Evolutionary conservation across 2,113 vertebrate species (phyloP), one percentile per base, ranked within the genome.

Genomic region (Microtus oregoni): DNA sequence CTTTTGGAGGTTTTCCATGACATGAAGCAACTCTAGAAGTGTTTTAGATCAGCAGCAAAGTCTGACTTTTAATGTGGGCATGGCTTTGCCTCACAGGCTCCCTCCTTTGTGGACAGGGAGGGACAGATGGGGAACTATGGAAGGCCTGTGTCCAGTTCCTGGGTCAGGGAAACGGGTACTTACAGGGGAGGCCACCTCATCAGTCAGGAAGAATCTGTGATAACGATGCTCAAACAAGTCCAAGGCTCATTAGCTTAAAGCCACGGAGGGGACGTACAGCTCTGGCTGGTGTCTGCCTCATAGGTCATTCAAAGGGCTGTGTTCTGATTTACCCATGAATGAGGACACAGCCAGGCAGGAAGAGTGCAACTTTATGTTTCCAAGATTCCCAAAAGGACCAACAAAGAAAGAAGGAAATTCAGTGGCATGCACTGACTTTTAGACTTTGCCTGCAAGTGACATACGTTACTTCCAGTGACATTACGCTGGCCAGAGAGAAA

Each of bases 1-100:
- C 81, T 44, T 4, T 92, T 83, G 72, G 94, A 96, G 58, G 41
- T 82, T 90, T 96, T 67, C 55, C 55, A 79, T 55, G 52, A 92
- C 32, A 50, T 20, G 72, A 91, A 94, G 72, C 58, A 22, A 83
- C 61, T 77, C 94, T 81, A 92, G 92, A 81, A 44, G 65, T 41
- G 22, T 65, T 93, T 93, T 63, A 94, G 65, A 15, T 17, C 68
- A 82, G 26, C 55, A 41, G 58, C 55, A 82, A 86, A 89, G n/a
- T 70, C 81, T 82, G 67, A 44, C n/a, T 38, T 73, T 32, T 70
- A 86, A 61, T 32, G 47, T 7, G 73, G 41, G 61, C 38, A 75
- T 44, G 85, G 41, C 11, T 72, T 77, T 28, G 12, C 3, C 26
- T 75, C 22, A 1, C 9, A 9, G 75, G 81, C 44, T 52, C 38